Percentiles rank a stretch among this genome's conserved stretches.
These are phyloP conservation scores for Eptesicus fuscus DNA, from an alignment of 2,113 vertebrate genomes.

Conservation along the genomic window DNA sequence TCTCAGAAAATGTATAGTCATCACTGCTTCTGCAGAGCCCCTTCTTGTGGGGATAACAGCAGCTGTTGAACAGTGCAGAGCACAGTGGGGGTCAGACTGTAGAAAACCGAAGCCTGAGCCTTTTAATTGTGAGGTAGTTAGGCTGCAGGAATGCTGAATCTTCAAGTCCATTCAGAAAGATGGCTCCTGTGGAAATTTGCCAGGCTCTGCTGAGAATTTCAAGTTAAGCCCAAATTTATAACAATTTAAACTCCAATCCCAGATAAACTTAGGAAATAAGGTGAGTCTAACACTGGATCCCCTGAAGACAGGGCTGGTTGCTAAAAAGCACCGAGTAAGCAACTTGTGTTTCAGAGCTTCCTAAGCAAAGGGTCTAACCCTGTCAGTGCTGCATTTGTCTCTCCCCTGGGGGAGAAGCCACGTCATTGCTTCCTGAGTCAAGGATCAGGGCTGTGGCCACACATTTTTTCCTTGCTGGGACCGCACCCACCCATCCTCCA, in stretches of 20 bases:
- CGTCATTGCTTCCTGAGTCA: background rate
- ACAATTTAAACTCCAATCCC: slow-evolving; percentile 52
- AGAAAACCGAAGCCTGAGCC: slow-evolving; percentile 43
- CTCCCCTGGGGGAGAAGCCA: background rate
- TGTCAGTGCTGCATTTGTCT: background rate
- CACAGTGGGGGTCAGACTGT: slow-evolving; percentile 52
- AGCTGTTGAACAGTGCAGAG: slow-evolving; percentile 44
- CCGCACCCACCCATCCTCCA: background rate
- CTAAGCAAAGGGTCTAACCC: background rate
- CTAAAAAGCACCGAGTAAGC: background rate
- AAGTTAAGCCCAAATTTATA: slow-evolving; percentile 72
- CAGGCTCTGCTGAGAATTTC: slow-evolving; percentile 68
- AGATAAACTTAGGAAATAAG: slow-evolving; percentile 41
- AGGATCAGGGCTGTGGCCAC: background rate
- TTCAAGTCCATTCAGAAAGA: slow-evolving; percentile 64
- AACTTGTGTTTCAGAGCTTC: background rate
- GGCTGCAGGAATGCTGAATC: slow-evolving; percentile 48
- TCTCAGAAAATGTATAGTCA: slow-evolving; percentile 30
- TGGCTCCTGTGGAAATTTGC: slow-evolving; percentile 61
- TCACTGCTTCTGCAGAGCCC: background rate
- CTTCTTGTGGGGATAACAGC: background rate
- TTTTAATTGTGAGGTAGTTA: slow-evolving; percentile 65
- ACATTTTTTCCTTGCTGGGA: background rate
- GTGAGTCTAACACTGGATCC: slow-evolving; percentile 19
- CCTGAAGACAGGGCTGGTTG: background rate